phyloP scores from a whole-genome alignment of 2,888 invertebrate species.

The Syrphus vitripennis region DNA sequence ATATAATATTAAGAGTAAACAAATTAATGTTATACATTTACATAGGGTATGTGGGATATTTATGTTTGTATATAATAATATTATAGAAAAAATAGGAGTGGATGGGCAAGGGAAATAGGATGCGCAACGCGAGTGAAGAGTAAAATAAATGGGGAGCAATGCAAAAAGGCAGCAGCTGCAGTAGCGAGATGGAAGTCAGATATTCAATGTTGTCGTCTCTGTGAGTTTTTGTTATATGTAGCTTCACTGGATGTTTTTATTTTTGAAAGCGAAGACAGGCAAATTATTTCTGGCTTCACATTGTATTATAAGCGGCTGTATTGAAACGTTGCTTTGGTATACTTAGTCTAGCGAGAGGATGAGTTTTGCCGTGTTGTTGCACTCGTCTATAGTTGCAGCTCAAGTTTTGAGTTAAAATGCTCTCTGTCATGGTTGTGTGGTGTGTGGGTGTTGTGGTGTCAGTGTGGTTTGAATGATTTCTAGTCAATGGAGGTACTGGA shows the following conservation, averaged over 20 bases:
- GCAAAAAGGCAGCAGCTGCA: constrained; percentile 34
- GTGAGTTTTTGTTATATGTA: not conserved
- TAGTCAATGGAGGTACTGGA: constrained; percentile 80
- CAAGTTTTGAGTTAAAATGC: constrained; percentile 73
- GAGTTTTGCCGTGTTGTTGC: constrained; percentile 95
- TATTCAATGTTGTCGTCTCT: constrained; percentile 25
- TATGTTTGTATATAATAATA: constrained; percentile 43
- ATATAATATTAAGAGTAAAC: constrained; percentile 65
- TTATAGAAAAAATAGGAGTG: constrained; percentile 28
- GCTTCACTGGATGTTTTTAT: not conserved
- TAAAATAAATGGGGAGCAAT: constrained; percentile 38
- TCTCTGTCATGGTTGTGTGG: constrained; percentile 73
- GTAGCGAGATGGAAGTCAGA: constrained; percentile 37
- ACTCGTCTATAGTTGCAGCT: constrained; percentile 84
- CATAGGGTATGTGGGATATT: constrained; percentile 61
- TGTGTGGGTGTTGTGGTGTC: constrained; percentile 57
- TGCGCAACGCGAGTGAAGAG: constrained; percentile 43
- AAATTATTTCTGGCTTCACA: constrained; percentile 82
- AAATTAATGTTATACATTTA: constrained; percentile 69
- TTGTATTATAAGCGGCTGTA: constrained; percentile 92
- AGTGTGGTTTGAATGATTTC: constrained; percentile 43
- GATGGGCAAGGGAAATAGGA: constrained; percentile 33
- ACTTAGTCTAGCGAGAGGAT: constrained; percentile 93
- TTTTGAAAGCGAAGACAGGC: not conserved
- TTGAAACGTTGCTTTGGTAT: constrained; percentile 88